These are phyloP conservation scores for Python bivittatus DNA, from an alignment of 2,113 vertebrate species.

Conservation along the genomic window DNA sequence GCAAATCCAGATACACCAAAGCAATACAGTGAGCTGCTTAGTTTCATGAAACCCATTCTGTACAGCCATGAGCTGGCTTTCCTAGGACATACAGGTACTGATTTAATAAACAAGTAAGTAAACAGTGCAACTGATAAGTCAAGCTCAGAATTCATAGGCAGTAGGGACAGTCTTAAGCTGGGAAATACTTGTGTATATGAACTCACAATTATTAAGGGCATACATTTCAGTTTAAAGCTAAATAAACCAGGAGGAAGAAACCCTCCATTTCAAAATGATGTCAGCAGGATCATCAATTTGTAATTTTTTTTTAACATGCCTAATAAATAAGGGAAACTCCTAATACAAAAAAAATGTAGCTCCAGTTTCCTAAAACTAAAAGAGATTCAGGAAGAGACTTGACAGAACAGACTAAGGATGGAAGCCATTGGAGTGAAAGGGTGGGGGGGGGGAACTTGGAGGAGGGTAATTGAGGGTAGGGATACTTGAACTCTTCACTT, in stretches of 20 bases:
- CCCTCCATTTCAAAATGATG: too few relatives aligned
- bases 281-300: background rate
- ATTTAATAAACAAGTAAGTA: background rate
- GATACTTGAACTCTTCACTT: background rate
- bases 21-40: background rate
- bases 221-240: too few relatives aligned
- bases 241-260: too few relatives aligned
- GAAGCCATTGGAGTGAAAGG: background rate
- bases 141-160: background rate
- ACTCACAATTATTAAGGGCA: too few relatives aligned
- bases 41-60: background rate
- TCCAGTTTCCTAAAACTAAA: background rate
- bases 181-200: too few relatives aligned
- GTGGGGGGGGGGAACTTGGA: background rate
- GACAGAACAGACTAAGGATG: too few relatives aligned
- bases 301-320: background rate
- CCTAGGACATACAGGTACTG: background rate
- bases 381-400: background rate
- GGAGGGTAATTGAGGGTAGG: background rate
- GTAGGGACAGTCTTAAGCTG: too few relatives aligned
- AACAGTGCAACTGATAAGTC: background rate
- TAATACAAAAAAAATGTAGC: background rate
- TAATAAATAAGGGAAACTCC: too few relatives aligned
- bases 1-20: background rate
- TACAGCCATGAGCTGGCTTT: background rate